Evolutionary conservation across 2,113 vertebrate species (phyloP), one percentile per base, ranked within the genome.

Genomic region (Dicentrarchus labrax): DNA sequence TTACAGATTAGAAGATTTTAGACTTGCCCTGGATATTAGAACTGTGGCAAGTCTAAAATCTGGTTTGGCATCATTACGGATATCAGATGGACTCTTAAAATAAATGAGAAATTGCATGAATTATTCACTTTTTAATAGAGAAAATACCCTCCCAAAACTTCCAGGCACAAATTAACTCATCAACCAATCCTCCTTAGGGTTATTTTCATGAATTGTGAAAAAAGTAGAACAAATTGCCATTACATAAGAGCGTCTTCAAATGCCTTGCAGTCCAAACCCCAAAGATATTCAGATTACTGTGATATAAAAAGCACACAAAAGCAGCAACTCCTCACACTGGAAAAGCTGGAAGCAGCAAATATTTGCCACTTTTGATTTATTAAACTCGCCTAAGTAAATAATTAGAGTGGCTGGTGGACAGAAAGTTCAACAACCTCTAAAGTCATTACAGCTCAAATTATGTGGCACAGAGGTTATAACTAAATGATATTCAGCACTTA

Each of bases 401-500:
- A 6, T 65, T 21, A n/a, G 5, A 51, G 13, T 8, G 8, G 5
- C 4, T 21, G 22, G 17, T 47, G 11, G 30, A 24, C 5, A 30
- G 6, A 39, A 54, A 43, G 48, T 22, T 80, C 51, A 57, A 36
- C 41, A 9, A 8, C 24, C 17, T 57, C 8, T 54, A 10, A 21
- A 53, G 16, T 53, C 45, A 38, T 48, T 11, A 47, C 19, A 65
- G 50, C 17, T 47, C 1, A 19, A 8, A 41, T 2, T n/a, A 38
- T 61, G 47, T 80, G 64, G 59, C 22, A 57, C 38, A 60, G 5
- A 68, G 21, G 15, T 69, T 39, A 65, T 79, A 17, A 41, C 41
- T 56, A 9, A 21, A 15, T 47, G 38, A 48, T 16, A 51, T 53
- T 59, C 38, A 60, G 45, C 0, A 41, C 65, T 68, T 30, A 57